Conservation (phyloP, 1,140 invertebrate species). For the Armadillidium nasatum region DNA sequence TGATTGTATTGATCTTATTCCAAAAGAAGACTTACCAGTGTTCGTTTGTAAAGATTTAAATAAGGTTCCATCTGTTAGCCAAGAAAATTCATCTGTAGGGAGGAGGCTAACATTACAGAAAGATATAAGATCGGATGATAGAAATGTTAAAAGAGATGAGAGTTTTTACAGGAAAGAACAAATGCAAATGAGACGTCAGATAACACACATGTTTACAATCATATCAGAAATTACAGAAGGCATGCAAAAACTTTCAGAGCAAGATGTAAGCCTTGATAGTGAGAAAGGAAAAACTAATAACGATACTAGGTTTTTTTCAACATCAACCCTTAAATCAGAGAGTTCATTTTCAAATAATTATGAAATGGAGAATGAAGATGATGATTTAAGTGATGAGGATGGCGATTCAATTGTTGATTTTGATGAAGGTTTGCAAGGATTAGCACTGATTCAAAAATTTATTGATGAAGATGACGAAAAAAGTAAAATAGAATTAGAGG, state of each 20-base stretch:
- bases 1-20: slow-evolving; percentile 5
- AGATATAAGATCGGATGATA: background rate
- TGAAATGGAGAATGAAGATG: background rate
- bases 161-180: background rate
- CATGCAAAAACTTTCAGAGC: background rate
- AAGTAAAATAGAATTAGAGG: background rate
- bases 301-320: background rate
- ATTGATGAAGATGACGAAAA: slow-evolving; percentile 7
- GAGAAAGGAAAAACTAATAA: background rate
- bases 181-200: background rate
- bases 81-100: background rate
- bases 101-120: background rate
- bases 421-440: background rate
- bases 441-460: background rate
- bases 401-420: background rate
- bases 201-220: background rate
- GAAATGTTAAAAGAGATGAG: background rate
- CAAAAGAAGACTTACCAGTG: background rate
- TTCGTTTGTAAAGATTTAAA: slow-evolving; percentile 2
- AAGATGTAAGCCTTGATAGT: background rate
- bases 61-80: background rate
- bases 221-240: background rate
- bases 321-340: too few relatives aligned
- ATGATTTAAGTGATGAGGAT: background rate
- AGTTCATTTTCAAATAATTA: too few relatives aligned